phyloP scores from a whole-genome alignment of 2,113 vertebrate genomes.

The Pachypanchax playfairii region DNA sequence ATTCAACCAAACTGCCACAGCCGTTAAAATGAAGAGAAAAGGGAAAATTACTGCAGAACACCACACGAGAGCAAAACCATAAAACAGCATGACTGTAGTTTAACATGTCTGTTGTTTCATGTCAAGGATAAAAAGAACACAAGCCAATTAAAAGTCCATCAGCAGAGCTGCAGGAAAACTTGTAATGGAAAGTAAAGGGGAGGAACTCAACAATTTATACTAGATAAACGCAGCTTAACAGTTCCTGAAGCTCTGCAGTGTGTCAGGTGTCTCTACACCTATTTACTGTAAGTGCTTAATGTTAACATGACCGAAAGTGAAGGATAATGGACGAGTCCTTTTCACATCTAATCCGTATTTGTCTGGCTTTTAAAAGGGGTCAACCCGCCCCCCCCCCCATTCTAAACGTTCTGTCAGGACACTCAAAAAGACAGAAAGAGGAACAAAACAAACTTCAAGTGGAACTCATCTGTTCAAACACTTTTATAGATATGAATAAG shows the following conservation, averaged over 20 bases:
- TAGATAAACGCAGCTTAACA: constrained; percentile 31
- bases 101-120: constrained; percentile 42
- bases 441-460: too few species aligned
- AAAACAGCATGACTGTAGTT: constrained; percentile 39
- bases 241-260: constrained; percentile 19
- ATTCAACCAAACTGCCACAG: constrained; percentile 8
- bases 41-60: constrained; percentile 32
- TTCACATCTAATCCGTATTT: too few species aligned
- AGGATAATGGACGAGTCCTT: too few species aligned
- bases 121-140: constrained; percentile 37
- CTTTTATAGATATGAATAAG: too few species aligned
- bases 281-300: constrained; percentile 1
- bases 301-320: too few species aligned
- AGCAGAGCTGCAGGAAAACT: constrained; percentile 39
- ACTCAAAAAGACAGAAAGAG: too few species aligned
- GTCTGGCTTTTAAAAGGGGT: too few species aligned
- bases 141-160: constrained; percentile 63
- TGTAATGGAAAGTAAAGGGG: constrained; percentile 55
- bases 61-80: constrained; percentile 24
- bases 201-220: constrained; percentile 30
- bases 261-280: background rate
- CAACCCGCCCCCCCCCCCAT: too few species aligned
- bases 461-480: too few species aligned
- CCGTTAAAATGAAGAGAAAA: constrained; percentile 29
- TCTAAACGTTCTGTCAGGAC: too few species aligned